Evolutionary conservation across 2,113 vertebrate genomes (phyloP).

Genomic region (Pardalotus punctatus): DNA sequence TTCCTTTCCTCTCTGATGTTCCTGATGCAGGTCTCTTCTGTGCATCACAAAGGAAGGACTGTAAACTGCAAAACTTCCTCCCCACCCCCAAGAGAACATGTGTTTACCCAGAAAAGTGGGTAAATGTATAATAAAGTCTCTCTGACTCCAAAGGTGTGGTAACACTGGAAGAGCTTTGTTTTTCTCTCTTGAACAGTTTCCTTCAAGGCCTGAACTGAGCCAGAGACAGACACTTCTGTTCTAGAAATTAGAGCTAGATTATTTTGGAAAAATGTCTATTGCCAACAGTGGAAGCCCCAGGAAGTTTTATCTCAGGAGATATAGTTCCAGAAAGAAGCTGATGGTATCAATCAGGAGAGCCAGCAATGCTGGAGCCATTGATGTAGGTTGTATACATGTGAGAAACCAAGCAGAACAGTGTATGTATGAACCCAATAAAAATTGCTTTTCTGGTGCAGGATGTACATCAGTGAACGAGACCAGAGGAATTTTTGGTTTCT

Average conservation of each 20-base stretch:
- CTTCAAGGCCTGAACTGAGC: background rate
- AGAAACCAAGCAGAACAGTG: background rate
- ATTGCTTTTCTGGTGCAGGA: background rate
- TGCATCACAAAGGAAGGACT: background rate
- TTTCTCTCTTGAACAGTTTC: background rate
- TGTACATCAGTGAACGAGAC: background rate
- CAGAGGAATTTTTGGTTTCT: background rate
- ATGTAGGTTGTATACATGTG: background rate
- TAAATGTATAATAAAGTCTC: background rate
- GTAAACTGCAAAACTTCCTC: background rate
- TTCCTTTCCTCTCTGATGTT: background rate
- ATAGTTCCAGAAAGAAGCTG: background rate
- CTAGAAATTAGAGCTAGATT: background rate
- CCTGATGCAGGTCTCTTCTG: background rate
- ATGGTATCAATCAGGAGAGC: background rate
- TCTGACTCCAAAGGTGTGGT: background rate
- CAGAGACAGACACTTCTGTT: background rate
- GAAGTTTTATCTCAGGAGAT: background rate
- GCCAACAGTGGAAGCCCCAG: background rate
- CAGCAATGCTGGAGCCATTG: background rate
- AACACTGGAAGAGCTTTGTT: background rate
- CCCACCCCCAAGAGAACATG: background rate
- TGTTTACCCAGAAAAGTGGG: background rate
- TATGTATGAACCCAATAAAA: background rate
- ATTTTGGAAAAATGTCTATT: background rate